Base-by-base conservation (phyloP, 2,888 invertebrate species). In the Kuschelorhynchus macadamiae region DNA sequence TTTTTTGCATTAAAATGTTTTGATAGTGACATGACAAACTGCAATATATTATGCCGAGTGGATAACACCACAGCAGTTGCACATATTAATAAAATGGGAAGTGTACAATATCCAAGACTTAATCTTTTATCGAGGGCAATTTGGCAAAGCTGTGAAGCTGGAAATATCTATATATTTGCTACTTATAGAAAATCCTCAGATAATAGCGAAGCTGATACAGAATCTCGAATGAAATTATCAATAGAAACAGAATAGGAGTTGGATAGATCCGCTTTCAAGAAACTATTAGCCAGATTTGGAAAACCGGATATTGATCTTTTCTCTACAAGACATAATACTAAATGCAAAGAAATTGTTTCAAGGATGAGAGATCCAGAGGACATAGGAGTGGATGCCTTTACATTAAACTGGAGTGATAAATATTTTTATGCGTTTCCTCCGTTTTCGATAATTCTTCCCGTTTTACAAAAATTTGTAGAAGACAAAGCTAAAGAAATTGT, bases 351-450 rank as follows among this genome's bases (percentile, higher is more conserved):
- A 30, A 78, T 69, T 62, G 47, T 76, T 14, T 79, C 77, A 3
- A 77, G 78, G 75, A 32, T 63, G 12, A 52, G 50, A 53, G 75
- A 77, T 50, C 76, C 77, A 25, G 67, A 71, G 4, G 69, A 74
- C 0, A 14, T 62, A 1, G 71, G 65, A 4, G 64, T 78, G 0
- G 76, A 78, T 50, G 78, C 78, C 0, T 78, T 78, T 60, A 78
- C 75, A n/a, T 67, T 63, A 41, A 17, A 41, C 59, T 62, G 73
- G 73, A 21, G 71, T 12, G 20, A 46, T 21, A 44, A 20, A 9
- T 20, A 4, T 7, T 69, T 69, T 36, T 71, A 71, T 60, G 71
- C 71, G 3, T 69, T 71, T 25, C 71, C 71, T 1, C 66, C 69
- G 1, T 71, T 71, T 36, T 56, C 59, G 0, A 14, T 77, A 1